Evolutionary conservation across 2,888 invertebrate species (phyloP).

Genomic region (Ectobius pallidus): DNA sequence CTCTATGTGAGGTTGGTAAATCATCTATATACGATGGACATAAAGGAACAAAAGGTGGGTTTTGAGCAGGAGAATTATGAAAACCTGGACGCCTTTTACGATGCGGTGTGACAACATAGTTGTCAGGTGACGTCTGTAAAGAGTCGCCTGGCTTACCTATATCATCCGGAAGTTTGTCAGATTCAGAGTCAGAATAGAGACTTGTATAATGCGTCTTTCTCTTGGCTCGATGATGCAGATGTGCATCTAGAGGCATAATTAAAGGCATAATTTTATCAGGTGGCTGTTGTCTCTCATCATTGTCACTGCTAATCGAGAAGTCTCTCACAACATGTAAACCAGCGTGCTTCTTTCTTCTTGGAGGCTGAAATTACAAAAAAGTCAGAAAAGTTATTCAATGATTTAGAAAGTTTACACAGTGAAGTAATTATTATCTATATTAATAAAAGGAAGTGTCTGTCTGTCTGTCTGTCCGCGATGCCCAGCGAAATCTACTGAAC

Average conservation of each 20-base stretch:
- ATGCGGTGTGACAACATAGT: constrained; percentile 87
- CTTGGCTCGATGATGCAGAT: constrained; percentile 22
- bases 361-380: constrained; percentile 16
- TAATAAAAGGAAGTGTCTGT: no score
- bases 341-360: constrained; percentile 26
- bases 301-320: neutral
- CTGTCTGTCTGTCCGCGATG: no score
- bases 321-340: constrained; percentile 2
- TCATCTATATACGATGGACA: constrained; percentile 78
- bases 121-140: constrained; percentile 76
- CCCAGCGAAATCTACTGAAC: no score
- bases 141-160: neutral
- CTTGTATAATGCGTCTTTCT: constrained; percentile 22
- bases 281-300: neutral
- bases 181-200: constrained; percentile 27
- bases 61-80: constrained; percentile 85
- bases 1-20: constrained; percentile 51
- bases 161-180: constrained; percentile 22
- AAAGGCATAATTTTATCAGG: neutral
- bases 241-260: constrained; percentile 1
- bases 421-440: no score
- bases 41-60: constrained; percentile 85
- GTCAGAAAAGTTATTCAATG: no score
- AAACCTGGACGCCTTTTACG: constrained; percentile 85
- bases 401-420: no score